These are phyloP conservation scores for Mesochorus sp. DNA, from an alignment of 2,888 invertebrate species.

Conservation along the genomic window DNA sequence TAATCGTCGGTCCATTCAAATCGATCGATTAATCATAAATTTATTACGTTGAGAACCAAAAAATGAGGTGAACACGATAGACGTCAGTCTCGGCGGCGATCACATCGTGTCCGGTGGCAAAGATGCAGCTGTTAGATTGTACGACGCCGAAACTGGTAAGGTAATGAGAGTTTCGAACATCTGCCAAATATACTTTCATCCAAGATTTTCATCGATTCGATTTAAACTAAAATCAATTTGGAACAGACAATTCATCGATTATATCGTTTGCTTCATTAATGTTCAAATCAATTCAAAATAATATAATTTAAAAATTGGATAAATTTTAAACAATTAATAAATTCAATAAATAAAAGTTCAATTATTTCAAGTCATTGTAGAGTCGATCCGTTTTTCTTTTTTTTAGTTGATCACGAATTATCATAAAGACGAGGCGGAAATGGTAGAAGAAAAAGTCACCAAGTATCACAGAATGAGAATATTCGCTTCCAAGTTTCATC, in stretches of 20 bases:
- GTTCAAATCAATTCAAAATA: too few relatives aligned
- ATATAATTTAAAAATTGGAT: too few relatives aligned
- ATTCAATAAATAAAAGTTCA: too few relatives aligned
- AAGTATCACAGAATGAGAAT: slow-evolving; percentile 77
- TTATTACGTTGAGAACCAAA: slow-evolving; percentile 71
- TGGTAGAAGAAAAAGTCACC: slow-evolving; percentile 65
- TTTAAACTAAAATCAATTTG: too few relatives aligned
- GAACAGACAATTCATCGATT: too few relatives aligned
- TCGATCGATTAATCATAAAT: slow-evolving; percentile 8
- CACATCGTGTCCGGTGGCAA: slow-evolving; percentile 78
- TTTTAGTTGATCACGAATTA: slow-evolving; percentile 68
- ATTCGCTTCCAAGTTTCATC: slow-evolving; percentile 83
- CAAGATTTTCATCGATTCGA: too few relatives aligned
- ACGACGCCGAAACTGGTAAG: slow-evolving; percentile 76
- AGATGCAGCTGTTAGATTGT: slow-evolving; percentile 78
- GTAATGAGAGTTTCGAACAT: slow-evolving; percentile 65
- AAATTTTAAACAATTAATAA: too few relatives aligned
- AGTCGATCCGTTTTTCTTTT: not conserved
- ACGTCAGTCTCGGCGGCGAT: slow-evolving; percentile 72
- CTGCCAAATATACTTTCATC: too few relatives aligned
- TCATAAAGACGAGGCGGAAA: slow-evolving; percentile 65
- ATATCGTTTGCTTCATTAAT: too few relatives aligned
- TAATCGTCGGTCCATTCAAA: too few relatives aligned
- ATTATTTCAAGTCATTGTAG: too few relatives aligned
- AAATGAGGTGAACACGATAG: slow-evolving; percentile 79